These are phyloP conservation scores for Tanypteryx hageni DNA, from an alignment of 2,888 invertebrate genomes.

Conservation along the genomic window DNA sequence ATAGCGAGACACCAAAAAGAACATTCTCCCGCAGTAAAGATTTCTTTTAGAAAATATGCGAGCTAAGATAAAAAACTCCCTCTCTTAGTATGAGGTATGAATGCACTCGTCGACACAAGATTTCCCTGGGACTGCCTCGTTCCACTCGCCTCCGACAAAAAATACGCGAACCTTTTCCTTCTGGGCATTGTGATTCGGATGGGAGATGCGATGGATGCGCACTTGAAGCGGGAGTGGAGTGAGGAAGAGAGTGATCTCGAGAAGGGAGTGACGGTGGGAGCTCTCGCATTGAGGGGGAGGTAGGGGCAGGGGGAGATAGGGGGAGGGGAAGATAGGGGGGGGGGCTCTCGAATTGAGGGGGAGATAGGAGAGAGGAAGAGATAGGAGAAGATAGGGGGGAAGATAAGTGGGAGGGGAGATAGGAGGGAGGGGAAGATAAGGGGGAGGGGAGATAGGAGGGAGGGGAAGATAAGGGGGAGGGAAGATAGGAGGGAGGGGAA, in stretches of 20 bases:
- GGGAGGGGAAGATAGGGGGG: neutral
- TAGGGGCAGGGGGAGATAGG: neutral
- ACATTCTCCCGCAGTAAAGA: neutral
- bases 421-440: neutral
- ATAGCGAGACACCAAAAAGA: neutral
- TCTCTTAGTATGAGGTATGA: neutral
- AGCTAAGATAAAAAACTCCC: neutral
- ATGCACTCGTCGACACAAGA: conserved; percentile 4
- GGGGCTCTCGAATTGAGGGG: neutral
- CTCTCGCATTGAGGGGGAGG: neutral
- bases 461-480: neutral
- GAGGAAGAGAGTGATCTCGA: conserved; percentile 22
- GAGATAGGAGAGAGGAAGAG: neutral
- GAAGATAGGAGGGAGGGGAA: neutral
- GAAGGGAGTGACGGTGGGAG: neutral
- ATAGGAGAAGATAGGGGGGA: neutral
- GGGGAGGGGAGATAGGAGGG: neutral
- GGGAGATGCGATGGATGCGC: conserved; percentile 18
- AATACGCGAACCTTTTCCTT: neutral
- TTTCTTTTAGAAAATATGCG: neutral
- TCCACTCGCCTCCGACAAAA: neutral
- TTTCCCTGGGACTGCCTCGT: neutral
- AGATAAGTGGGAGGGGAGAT: neutral
- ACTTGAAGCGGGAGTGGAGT: neutral
- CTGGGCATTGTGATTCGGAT: conserved; percentile 25